Percentiles rank a stretch among this genome's conserved stretches.
phyloP scores from a whole-genome alignment of 2,113 vertebrate genomes.

The Garra rufa region DNA sequence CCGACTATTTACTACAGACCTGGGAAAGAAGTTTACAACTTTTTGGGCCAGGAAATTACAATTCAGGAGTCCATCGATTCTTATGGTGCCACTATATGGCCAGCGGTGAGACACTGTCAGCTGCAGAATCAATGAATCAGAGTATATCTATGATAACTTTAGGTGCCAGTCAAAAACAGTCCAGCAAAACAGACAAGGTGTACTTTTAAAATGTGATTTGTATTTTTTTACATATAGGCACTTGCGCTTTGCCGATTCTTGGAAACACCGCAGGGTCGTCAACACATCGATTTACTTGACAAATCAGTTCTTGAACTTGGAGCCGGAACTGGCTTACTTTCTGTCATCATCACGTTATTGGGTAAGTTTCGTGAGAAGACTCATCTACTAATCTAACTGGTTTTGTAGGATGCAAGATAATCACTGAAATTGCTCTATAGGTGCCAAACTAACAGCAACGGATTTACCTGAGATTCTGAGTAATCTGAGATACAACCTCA shows the following conservation, averaged over 20 bases:
- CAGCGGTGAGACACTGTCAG: constrained; percentile 67
- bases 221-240: constrained; percentile 72
- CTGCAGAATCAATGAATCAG: not conserved
- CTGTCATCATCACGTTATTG: constrained; percentile 67
- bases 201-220: not conserved
- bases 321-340: constrained; percentile 87
- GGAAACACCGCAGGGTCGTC: constrained; percentile 77
- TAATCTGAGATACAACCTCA: constrained; percentile 84
- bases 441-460: constrained; percentile 87
- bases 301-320: constrained; percentile 87
- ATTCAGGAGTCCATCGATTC: constrained; percentile 70
- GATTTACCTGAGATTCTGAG: constrained; percentile 84
- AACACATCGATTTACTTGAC: constrained; percentile 80
- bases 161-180: not conserved
- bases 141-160: not conserved
- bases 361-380: constrained; percentile 56
- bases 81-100: constrained; percentile 70
- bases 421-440: constrained; percentile 70
- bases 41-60: constrained; percentile 65
- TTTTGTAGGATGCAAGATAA: not conserved
- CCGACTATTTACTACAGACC: not conserved
- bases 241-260: constrained; percentile 85
- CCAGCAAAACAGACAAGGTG: not conserved
- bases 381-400: not conserved
- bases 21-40: constrained; percentile 67